phyloP scores from a whole-genome alignment of 2,797 vertebrate genomes.

The Ctenochaetus hawaiiensis region DNA sequence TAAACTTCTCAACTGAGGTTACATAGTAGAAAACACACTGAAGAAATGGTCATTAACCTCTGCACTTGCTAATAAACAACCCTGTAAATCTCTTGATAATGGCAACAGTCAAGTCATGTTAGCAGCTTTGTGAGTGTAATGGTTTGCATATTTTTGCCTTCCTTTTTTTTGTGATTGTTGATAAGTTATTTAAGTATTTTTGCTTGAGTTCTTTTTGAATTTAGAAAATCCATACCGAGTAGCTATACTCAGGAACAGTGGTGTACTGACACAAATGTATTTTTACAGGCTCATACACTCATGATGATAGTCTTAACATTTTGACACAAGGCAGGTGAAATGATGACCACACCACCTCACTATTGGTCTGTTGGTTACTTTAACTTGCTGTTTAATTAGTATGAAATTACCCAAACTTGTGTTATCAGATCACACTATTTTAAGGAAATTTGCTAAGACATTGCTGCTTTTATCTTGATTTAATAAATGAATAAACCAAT shows the following conservation, averaged over 20 bases:
- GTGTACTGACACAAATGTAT: too few relatives aligned
- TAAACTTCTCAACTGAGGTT: neutral
- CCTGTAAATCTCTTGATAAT: neutral
- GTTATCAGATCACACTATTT: neutral
- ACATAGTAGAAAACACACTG: neutral
- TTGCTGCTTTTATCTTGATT: neutral
- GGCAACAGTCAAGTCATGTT: neutral
- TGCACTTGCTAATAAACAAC: neutral
- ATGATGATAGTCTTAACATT: too few relatives aligned
- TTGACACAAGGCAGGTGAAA: too few relatives aligned
- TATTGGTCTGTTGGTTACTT: neutral
- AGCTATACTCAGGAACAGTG: too few relatives aligned
- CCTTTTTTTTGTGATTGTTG: too few relatives aligned
- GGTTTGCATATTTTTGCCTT: too few relatives aligned
- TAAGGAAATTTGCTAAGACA: neutral
- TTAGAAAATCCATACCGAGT: too few relatives aligned
- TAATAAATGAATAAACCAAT: conserved; percentile 3
- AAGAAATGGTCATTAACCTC: neutral
- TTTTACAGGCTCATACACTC: too few relatives aligned
- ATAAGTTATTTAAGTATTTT: too few relatives aligned
- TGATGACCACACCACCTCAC: too few relatives aligned
- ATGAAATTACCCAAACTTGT: neutral
- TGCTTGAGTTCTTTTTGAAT: too few relatives aligned
- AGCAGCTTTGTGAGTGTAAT: too few relatives aligned
- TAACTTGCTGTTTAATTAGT: neutral